Evolutionary conservation across 2,113 vertebrate species (phyloP).

Genomic region (Lates calcarifer): DNA sequence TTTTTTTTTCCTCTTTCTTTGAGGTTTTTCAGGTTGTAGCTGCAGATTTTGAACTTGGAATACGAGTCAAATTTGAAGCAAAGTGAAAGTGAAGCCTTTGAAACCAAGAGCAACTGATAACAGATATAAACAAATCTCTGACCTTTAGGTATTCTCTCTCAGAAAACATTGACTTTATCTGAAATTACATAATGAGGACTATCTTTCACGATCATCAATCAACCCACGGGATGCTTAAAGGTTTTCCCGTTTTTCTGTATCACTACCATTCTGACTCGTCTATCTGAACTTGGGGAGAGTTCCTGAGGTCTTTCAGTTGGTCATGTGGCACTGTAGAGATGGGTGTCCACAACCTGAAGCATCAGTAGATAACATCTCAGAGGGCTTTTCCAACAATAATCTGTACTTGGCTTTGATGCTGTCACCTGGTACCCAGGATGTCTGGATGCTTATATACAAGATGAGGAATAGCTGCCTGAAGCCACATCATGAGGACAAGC

Average conservation of each 20-base stretch:
- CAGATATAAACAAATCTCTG: background rate
- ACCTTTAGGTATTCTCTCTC: background rate
- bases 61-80: background rate
- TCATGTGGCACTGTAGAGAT: background rate
- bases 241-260: background rate
- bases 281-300: background rate
- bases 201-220: background rate
- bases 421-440: background rate
- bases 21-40: background rate
- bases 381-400: background rate
- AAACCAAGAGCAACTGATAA: background rate
- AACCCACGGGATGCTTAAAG: background rate
- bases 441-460: background rate
- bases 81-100: background rate
- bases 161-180: background rate
- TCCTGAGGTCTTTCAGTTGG: background rate
- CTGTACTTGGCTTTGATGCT: background rate
- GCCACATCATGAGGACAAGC: background rate
- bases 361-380: background rate
- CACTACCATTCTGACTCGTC: background rate
- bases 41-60: background rate
- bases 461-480: background rate
- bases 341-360: too few species aligned
- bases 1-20: background rate
- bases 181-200: background rate